Evolutionary conservation across 2,113 vertebrate genomes (phyloP).

Genomic region (zebrafish (Danio rerio)): DNA sequence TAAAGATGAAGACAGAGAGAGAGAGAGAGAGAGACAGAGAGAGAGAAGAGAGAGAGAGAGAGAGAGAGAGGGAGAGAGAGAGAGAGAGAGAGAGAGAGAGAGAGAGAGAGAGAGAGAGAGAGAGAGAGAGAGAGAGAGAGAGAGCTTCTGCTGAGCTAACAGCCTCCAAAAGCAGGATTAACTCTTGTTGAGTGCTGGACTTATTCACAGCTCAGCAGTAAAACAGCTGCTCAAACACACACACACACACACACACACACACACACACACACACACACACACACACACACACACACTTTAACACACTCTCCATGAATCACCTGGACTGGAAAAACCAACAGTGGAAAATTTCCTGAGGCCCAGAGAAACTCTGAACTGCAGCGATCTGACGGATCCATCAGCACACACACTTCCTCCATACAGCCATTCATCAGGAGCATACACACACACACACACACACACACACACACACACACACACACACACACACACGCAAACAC

Average conservation of each 20-base stretch:
- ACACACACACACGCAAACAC: too few relatives aligned
- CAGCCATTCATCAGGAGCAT: conserved; percentile 60
- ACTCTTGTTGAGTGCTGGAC: conserved; percentile 62
- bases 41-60: conserved; percentile 33
- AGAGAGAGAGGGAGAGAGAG: conserved; percentile 15
- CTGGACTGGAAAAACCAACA: conserved; percentile 82
- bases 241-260: conserved; percentile 43
- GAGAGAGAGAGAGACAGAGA: too few relatives aligned
- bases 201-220: conserved; percentile 62
- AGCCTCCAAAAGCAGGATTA: conserved; percentile 63
- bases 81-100: too few relatives aligned
- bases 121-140: conserved; percentile 10
- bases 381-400: conserved; percentile 66
- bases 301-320: conserved; percentile 76
- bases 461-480: conserved; percentile 50
- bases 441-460: conserved; percentile 24
- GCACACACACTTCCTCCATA: conserved; percentile 60
- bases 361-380: conserved; percentile 67
- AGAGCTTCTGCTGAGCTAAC: conserved; percentile 57
- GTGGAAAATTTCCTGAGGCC: conserved; percentile 77
- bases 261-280: conserved; percentile 42
- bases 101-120: too few relatives aligned
- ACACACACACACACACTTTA: conserved; percentile 63
- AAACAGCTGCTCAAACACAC: conserved; percentile 66
- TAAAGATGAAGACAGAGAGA: conserved; percentile 38